A percentile compares a stretch with the other conserved stretches of the same genome.
These are phyloP conservation scores for Myrmecobius fasciatus DNA, from an alignment of 2,113 vertebrate species.

Conservation along the genomic window DNA sequence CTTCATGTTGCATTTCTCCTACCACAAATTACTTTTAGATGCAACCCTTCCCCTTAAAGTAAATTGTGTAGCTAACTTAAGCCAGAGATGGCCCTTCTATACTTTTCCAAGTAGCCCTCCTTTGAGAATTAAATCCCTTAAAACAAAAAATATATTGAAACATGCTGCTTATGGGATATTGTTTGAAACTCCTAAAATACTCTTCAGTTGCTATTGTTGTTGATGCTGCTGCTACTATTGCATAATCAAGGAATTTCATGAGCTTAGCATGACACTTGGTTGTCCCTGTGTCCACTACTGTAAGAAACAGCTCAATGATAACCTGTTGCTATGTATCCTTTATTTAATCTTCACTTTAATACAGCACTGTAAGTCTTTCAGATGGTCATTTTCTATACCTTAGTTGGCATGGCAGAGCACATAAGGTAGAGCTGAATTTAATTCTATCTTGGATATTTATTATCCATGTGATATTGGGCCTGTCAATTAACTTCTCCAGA, in stretches of 20 bases:
- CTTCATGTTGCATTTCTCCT: neutral
- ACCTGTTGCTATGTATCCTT: neutral
- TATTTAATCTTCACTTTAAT: neutral
- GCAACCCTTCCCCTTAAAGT: neutral
- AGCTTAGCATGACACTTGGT: neutral
- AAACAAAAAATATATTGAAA: neutral
- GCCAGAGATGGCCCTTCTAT: neutral
- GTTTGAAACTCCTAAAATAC: neutral
- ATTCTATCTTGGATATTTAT: neutral
- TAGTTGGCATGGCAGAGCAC: neutral
- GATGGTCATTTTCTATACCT: neutral
- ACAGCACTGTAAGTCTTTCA: neutral
- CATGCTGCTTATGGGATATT: neutral
- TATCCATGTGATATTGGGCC: neutral
- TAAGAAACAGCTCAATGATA: neutral
- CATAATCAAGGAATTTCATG: neutral
- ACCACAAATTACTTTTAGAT: neutral
- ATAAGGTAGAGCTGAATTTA: neutral
- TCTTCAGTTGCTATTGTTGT: neutral
- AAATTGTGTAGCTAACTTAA: neutral
- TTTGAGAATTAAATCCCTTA: neutral
- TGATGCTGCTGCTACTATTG: too few relatives aligned
- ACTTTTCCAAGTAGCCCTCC: neutral
- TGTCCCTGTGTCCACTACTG: neutral
- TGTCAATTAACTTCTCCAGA: neutral